These are phyloP conservation scores for Sipha maydis DNA, from an alignment of 2,888 invertebrate species.

Conservation along the genomic window DNA sequence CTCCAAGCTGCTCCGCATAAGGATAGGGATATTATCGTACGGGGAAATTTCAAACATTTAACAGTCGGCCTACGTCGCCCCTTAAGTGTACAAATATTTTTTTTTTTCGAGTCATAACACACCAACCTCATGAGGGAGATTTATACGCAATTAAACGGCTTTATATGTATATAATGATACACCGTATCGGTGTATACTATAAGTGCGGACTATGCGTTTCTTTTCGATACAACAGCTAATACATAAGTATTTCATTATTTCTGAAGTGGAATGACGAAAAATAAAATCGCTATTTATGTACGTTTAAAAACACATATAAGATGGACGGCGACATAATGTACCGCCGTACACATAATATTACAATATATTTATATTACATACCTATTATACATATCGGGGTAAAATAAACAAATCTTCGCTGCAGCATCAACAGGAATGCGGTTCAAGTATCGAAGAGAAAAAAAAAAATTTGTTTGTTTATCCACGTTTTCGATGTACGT, in stretches of 20 bases:
- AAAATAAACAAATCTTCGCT: slow-evolving; percentile 18
- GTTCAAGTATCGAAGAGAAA: slow-evolving; percentile 41
- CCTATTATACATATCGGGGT: not conserved
- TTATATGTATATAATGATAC: not conserved
- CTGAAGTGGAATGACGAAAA: slow-evolving; percentile 20
- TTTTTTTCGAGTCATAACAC: slow-evolving; percentile 7
- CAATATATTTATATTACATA: not conserved
- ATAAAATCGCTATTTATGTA: not conserved
- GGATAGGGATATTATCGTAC: too few relatives aligned
- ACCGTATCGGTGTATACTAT: too few relatives aligned
- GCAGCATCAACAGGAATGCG: not conserved
- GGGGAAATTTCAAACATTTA: too few relatives aligned
- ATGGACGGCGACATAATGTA: not conserved
- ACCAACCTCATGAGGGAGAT: not conserved
- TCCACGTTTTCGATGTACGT: not conserved
- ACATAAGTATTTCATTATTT: not conserved
- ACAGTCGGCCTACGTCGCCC: too few relatives aligned
- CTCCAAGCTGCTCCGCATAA: too few relatives aligned
- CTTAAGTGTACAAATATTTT: too few relatives aligned
- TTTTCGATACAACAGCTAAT: too few relatives aligned
- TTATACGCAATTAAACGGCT: not conserved
- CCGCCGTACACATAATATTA: not conserved
- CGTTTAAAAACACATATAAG: not conserved
- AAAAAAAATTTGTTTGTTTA: slow-evolving; percentile 40
- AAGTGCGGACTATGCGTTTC: not conserved